These are phyloP conservation scores for Cichlasoma orientale DNA, from an alignment of 2,797 vertebrate species.

Conservation along the genomic window DNA sequence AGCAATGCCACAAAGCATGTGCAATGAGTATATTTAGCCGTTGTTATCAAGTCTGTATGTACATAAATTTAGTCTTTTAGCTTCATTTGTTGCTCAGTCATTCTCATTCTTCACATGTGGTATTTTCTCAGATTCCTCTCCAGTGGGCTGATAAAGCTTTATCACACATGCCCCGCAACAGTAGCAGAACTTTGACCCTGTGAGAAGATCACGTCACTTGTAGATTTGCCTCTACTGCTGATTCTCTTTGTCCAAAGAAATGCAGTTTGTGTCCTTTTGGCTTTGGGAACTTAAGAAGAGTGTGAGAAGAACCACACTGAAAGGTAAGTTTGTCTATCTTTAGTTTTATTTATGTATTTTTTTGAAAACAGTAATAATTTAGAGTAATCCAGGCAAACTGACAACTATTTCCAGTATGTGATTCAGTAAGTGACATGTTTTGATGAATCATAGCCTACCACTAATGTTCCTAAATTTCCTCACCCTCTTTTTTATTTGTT, in stretches of 20 bases:
- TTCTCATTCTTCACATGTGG: conserved; percentile 41
- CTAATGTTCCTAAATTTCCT: not conserved
- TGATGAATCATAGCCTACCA: not conserved
- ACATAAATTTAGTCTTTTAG: not conserved
- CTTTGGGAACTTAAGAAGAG: conserved; percentile 2
- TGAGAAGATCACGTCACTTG: conserved; percentile 25
- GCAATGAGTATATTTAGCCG: not conserved
- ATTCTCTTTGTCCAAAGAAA: conserved; percentile 16
- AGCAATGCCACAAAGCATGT: accelerated
- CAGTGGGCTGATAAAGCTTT: conserved; percentile 64
- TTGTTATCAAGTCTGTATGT: not conserved
- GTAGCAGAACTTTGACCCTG: conserved; percentile 75
- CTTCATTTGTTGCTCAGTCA: not conserved
- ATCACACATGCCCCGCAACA: conserved; percentile 53
- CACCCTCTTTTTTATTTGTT: not conserved
- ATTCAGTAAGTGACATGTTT: not conserved
- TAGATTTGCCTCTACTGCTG: conserved; percentile 13
- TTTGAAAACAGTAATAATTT: not conserved
- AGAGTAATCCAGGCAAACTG: not conserved
- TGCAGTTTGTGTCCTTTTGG: conserved; percentile 18
- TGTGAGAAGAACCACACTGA: conserved; percentile 21
- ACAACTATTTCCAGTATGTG: not conserved
- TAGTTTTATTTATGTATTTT: not conserved
- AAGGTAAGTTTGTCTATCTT: conserved; percentile 44
- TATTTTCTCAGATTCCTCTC: conserved; percentile 62